Evolutionary conservation across 1,140 invertebrate genomes (phyloP).

Genomic region (Teleopsis dalmanni): DNA sequence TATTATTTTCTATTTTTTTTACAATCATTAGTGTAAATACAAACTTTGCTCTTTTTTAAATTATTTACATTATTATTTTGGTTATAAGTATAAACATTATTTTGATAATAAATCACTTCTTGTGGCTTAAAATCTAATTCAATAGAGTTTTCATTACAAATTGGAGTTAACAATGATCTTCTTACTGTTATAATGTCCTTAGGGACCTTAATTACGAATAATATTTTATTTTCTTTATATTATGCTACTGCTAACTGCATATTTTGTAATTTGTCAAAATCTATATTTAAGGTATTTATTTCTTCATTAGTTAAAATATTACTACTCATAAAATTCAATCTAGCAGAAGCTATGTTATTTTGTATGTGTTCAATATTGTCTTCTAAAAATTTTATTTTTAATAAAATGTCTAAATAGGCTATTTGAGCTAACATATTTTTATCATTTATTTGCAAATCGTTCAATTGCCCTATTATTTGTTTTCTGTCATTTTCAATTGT

Average conservation of each 20-base stretch:
- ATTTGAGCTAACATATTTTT: neutral
- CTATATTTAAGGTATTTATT: neutral
- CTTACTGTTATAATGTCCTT: neutral
- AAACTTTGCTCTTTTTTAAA: neutral
- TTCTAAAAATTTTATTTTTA: neutral
- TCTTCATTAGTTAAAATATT: conserved; percentile 6
- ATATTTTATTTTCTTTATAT: neutral
- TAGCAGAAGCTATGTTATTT: conserved; percentile 1
- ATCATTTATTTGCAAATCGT: neutral
- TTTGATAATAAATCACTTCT: neutral
- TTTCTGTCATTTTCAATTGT: neutral
- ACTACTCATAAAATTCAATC: conserved; percentile 1
- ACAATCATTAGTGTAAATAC: neutral
- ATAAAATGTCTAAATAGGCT: neutral
- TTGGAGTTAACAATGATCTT: neutral
- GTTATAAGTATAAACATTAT: neutral
- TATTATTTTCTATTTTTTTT: neutral
- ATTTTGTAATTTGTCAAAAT: conserved; percentile 4
- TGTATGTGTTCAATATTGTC: conserved; percentile 5
- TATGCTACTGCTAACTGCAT: neutral
- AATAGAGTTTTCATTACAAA: neutral
- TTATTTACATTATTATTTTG: neutral
- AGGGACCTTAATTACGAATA: neutral
- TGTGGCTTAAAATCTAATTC: neutral
- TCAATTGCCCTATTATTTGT: neutral